Base-by-base conservation (phyloP, 2,113 vertebrate genomes). In the Brienomyrus longianalis region DNA sequence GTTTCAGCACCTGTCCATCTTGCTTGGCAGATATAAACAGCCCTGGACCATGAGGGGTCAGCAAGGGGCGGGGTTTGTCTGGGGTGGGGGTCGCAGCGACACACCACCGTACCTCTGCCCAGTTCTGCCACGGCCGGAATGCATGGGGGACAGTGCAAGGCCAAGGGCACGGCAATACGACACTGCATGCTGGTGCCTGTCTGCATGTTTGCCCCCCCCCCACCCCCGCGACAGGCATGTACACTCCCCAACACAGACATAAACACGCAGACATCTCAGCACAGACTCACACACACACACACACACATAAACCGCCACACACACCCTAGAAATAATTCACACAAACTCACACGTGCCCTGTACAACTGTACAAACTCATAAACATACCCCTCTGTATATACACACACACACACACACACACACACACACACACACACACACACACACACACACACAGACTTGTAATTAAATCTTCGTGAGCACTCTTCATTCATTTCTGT, bases 1-100 rank as follows among this genome's bases (percentile, higher is more conserved):
- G 90, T 91, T 91, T 93, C 90, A 92, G 89, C 92, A 93, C 91
- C 91, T 93, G 91, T 92, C 92, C 88, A 89, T 92, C 92, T 90
- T 89, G 89, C 48, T 86, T 54, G 50, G 21, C 45, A 83, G 84
- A 92, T 93, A 92, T 90, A 92, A 93, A 93, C 90, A 92, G 91
- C 83, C 86, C 62, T 15, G 74, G 9, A 48, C 17, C 51, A 83
- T 43, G 2, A 9, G 45, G 23, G 31, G 88, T 48, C 51, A 86
- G 62, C 45, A 21, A 62, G 84, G 74, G 87, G 70, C 15, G 90
- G 39, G 47, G 89, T 48, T 74, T 59, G 56, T 59, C 19, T 21
- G 56, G 56, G 19, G 6, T 23, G 85, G 13, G 66, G 89, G 50
- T 19, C 52, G 77, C 54, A 52, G 86, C 51, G 86, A n/a, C 59